These are phyloP conservation scores for Siniperca knerii DNA, from an alignment of 2,113 vertebrate species.

Conservation along the genomic window DNA sequence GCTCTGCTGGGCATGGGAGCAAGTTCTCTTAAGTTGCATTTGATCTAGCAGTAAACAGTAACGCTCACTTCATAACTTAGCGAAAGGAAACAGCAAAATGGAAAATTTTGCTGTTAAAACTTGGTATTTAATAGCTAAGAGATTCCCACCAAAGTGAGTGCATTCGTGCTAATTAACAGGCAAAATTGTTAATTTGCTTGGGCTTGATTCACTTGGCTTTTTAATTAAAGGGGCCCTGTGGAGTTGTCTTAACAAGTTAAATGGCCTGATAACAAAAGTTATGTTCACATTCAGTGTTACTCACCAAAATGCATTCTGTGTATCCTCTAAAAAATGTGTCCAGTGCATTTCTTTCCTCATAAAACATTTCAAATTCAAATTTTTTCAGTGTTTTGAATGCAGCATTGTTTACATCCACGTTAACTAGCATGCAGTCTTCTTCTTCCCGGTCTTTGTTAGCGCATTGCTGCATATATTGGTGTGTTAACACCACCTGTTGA, in stretches of 20 bases:
- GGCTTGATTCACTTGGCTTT: constrained; percentile 58
- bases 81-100: constrained; percentile 15
- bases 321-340: not conserved
- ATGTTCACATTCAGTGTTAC: not conserved
- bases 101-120: constrained; percentile 19
- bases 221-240: constrained; percentile 30
- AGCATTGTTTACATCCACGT: not conserved
- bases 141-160: constrained; percentile 51
- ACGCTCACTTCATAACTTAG: constrained; percentile 44
- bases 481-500: not conserved
- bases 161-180: constrained; percentile 42
- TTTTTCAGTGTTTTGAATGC: not conserved
- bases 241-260: constrained; percentile 4
- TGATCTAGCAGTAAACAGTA: constrained; percentile 33
- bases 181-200: constrained; percentile 49
- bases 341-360: not conserved
- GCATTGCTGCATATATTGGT: not conserved
- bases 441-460: not conserved
- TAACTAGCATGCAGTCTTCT: not conserved
- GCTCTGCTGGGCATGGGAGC: constrained; percentile 68
- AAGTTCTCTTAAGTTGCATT: constrained; percentile 45
- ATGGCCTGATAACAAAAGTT: not conserved
- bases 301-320: not conserved
- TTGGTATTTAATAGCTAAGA: not conserved
- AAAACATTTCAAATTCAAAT: not conserved